Evolutionary conservation across 2,797 vertebrate species (phyloP).

Genomic region (Catostomus latipinnis): DNA sequence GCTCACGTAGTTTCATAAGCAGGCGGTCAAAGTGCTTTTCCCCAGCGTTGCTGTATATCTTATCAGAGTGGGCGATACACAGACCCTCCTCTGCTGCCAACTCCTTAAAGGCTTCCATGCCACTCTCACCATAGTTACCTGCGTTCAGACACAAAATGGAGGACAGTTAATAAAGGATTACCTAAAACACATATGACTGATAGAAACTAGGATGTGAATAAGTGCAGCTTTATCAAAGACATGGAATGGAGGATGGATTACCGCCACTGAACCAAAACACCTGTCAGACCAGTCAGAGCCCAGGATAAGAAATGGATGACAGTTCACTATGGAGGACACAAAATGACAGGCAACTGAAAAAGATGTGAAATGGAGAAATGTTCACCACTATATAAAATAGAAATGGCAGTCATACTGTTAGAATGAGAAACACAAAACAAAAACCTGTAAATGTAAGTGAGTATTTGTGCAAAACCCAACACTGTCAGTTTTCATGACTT

Average conservation of each 20-base stretch:
- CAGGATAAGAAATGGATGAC: constrained; percentile 58
- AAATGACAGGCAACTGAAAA: constrained; percentile 62
- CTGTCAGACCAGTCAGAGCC: constrained; percentile 54
- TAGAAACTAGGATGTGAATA: constrained; percentile 1
- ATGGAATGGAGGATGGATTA: constrained; percentile 53
- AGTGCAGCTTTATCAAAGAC: constrained; percentile 25
- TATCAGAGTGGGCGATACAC: constrained; percentile 97
- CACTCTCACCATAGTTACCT: constrained; percentile 99
- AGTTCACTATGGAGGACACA: constrained; percentile 62
- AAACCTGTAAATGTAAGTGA: no score
- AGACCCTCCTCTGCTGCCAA: constrained; percentile 93
- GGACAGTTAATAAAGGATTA: not conserved
- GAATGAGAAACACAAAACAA: constrained; percentile 35
- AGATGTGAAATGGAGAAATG: constrained; percentile 60
- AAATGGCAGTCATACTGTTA: constrained; percentile 44
- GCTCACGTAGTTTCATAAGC: constrained; percentile 90
- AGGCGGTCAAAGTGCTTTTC: constrained; percentile 96
- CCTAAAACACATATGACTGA: not conserved
- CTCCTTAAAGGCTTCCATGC: constrained; percentile 99
- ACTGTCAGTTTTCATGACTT: not conserved
- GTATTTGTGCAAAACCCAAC: not conserved
- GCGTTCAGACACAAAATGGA: constrained; percentile 55
- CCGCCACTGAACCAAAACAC: constrained; percentile 56
- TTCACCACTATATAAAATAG: constrained; percentile 49
- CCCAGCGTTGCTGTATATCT: constrained; percentile 98